Evolutionary conservation across 2,113 vertebrate species (phyloP), one percentile per base, ranked within the genome.

Genomic region (Pogona vitticeps): DNA sequence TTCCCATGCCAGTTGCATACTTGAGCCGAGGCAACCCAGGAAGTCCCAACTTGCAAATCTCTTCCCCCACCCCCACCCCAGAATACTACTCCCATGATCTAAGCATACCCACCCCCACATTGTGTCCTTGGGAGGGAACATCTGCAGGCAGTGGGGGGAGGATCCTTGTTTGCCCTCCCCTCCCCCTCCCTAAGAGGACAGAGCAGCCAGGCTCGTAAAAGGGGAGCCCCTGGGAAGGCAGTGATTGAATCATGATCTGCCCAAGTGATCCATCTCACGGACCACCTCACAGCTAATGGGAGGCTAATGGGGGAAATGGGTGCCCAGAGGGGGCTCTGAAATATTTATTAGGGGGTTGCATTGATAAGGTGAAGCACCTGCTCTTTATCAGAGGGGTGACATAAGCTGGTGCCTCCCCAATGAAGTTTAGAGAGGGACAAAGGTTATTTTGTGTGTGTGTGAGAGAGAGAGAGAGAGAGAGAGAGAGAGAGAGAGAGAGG

Each of bases 291-390:
- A 68, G 75, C 28, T 85, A 85, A 85, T 85, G 75, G 73, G 73
- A 78, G 61, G 15, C 42, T 77, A 78, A 78, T 78, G 84, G 75
- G 52, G 58, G 58, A 42, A 76, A 78, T 78, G 42, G n/a, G 61
- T 85, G 84, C 84, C 75, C 40, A 15, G 83, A 78, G 58, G 84
- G 42, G n/a, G 63, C 75, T 78, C 84, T 78, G 75, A 85, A 85
- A 85, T 85, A 78, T 85, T 85, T 85, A 85, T 78, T 63, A 56
- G 28, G 10, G 13, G 63, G 52, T 36, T 31, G 75, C n/a, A 14
- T 78, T 38, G 84, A 85, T 78, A 78, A 78, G 76, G n/a, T 56
- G 70, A 78, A 68, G 63, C 84, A 85, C 40, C 83, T 85, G 83
- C 73, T 77, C 73, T 73, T 78, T 52, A 78, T 78, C 42, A 68